These are phyloP conservation scores for Microctonus aethiopoides DNA, from an alignment of 2,888 invertebrate genomes.

Conservation along the genomic window DNA sequence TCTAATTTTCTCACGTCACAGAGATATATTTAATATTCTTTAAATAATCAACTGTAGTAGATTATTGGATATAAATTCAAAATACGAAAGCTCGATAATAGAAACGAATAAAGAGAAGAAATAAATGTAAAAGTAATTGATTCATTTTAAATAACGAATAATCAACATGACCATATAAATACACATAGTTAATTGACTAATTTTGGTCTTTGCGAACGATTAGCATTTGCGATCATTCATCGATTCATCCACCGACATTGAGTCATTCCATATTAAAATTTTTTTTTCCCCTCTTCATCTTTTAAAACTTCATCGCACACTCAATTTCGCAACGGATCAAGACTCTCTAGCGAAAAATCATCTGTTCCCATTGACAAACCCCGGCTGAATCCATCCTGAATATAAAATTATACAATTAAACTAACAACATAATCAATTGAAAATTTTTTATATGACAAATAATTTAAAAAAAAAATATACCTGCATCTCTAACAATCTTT, in stretches of 20 bases:
- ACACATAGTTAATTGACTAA: constrained; percentile 59
- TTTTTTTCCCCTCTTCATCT: constrained; percentile 11
- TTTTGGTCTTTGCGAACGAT: constrained; percentile 57
- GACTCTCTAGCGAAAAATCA: constrained; percentile 93
- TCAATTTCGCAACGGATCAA: constrained; percentile 88
- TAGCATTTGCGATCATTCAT: constrained; percentile 30
- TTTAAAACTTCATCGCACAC: neutral
- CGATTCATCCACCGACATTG: constrained; percentile 29
- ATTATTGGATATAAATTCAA: neutral
- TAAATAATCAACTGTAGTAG: neutral
- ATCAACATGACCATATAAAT: constrained; percentile 31
- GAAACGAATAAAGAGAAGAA: neutral
- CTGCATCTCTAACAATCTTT: constrained; percentile 88
- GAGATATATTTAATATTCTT: neutral
- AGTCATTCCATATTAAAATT: constrained; percentile 27
- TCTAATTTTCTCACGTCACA: neutral
- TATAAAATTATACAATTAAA: constrained; percentile 1
- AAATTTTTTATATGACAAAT: neutral
- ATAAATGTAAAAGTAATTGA: neutral
- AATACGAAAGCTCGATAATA: neutral
- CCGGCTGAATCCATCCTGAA: constrained; percentile 88
- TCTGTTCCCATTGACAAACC: constrained; percentile 90
- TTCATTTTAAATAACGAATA: constrained; percentile 15
- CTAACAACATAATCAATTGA: constrained; percentile 27
- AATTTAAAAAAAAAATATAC: constrained; percentile 63